Evolutionary conservation across 2,888 invertebrate species (phyloP).

Genomic region (Terebella lapidaria): DNA sequence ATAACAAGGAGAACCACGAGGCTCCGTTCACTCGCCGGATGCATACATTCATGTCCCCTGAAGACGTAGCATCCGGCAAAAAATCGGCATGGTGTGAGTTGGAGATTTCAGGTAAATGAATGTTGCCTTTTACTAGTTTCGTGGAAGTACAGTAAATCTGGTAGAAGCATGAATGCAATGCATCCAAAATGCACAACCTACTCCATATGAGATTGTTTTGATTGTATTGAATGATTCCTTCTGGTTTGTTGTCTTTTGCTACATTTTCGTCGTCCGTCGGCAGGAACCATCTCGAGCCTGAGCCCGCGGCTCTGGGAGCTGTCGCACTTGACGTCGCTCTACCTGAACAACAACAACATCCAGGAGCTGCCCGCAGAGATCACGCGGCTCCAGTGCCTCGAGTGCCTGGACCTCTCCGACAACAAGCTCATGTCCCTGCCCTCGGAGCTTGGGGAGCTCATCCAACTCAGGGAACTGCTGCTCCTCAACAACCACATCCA

Average conservation of each 20-base stretch:
- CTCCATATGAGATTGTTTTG: too few species aligned
- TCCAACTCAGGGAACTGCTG: constrained; percentile 88
- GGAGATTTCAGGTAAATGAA: constrained; percentile 69
- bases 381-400: constrained; percentile 74
- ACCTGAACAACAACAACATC: constrained; percentile 92
- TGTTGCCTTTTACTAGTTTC: constrained; percentile 6
- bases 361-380: constrained; percentile 88
- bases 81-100: constrained; percentile 88
- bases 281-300: too few species aligned
- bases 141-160: constrained; percentile 59
- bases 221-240: too few species aligned
- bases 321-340: constrained; percentile 86
- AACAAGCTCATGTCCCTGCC: constrained; percentile 93
- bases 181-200: too few species aligned
- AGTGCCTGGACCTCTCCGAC: constrained; percentile 84
- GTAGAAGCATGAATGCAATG: too few species aligned
- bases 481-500: constrained; percentile 91
- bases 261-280: too few species aligned
- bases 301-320: constrained; percentile 88
- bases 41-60: constrained; percentile 86
- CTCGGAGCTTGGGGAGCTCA: constrained; percentile 92
- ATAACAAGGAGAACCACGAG: constrained; percentile 16
- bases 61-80: constrained; percentile 87
- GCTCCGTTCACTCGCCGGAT: constrained; percentile 62
- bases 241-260: too few species aligned